Evolutionary conservation across 2,113 vertebrate species (phyloP).

Genomic region (Microcebus lehilahytsara): DNA sequence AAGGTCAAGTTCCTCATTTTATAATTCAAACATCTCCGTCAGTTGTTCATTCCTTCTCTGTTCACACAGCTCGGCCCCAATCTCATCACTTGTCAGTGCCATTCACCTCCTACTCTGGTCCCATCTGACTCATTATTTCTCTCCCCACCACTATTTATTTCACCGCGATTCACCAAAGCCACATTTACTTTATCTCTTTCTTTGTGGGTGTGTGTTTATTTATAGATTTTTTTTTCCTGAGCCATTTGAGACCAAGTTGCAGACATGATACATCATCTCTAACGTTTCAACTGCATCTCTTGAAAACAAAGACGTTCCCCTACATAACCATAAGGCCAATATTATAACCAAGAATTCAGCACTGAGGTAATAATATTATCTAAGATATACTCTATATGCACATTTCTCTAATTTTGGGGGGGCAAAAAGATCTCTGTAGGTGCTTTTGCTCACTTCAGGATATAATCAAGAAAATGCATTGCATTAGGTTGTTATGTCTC

Average conservation of each 20-base stretch:
- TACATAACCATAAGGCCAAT: background rate
- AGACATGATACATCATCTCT: background rate
- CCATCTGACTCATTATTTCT: slow-evolving; percentile 43
- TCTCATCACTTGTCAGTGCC: background rate
- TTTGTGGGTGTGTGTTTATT: slow-evolving; percentile 5
- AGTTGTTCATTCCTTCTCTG: background rate
- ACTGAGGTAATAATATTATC: background rate
- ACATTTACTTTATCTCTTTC: slow-evolving; percentile 43
- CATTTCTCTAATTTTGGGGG: background rate
- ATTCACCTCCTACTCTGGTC: background rate
- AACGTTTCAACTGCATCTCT: background rate
- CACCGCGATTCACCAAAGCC: background rate
- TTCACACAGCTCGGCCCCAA: background rate
- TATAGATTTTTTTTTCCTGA: background rate
- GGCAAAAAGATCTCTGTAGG: background rate
- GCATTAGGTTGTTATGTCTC: background rate
- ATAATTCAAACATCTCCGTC: background rate
- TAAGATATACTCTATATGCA: background rate
- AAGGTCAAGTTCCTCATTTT: background rate
- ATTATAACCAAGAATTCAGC: background rate
- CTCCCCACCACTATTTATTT: slow-evolving; percentile 47
- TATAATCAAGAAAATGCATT: background rate
- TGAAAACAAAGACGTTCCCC: background rate
- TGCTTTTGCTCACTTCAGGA: background rate
- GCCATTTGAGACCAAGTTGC: background rate